A percentile compares a stretch with the other conserved stretches of the same genome.
Conservation (phyloP, 2,113 vertebrate genomes). For the Scomber scombrus region DNA sequence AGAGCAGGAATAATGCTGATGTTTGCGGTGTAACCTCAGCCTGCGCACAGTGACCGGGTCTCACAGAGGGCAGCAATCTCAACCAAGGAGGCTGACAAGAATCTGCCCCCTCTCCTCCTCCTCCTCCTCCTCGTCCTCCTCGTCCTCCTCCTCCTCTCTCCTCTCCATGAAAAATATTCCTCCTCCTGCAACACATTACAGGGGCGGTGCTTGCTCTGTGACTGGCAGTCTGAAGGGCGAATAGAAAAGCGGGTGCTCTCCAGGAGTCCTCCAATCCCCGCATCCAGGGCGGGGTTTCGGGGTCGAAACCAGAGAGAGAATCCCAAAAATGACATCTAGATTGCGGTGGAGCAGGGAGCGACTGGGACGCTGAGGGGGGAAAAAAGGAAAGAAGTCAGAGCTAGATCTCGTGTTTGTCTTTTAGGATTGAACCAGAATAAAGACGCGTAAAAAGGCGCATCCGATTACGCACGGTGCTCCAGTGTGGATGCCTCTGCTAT, state of each 20-base stretch:
- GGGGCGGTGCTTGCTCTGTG: constrained; percentile 44
- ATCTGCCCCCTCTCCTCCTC: background rate
- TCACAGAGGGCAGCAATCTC: constrained; percentile 47
- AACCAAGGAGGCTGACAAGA: constrained; percentile 7
- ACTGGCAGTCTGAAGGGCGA: constrained; percentile 45
- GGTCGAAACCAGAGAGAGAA: constrained; percentile 74
- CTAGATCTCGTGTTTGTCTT: background rate
- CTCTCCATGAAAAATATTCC: constrained; percentile 23
- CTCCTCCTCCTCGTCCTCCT: too few species aligned
- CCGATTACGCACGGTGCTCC: constrained; percentile 23
- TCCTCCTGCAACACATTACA: constrained; percentile 67
- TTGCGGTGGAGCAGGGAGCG: constrained; percentile 68
- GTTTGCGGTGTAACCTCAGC: background rate
- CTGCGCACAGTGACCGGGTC: constrained; percentile 27
- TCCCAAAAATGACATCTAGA: constrained; percentile 83
- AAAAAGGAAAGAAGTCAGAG: constrained; percentile 42
- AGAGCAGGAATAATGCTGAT: background rate
- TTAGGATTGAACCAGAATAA: background rate
- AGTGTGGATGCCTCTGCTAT: background rate
- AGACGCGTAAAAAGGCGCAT: constrained; percentile 15
- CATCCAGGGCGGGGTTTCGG: constrained; percentile 61
- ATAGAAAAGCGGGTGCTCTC: constrained; percentile 28
- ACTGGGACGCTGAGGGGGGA: constrained; percentile 45
- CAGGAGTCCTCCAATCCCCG: constrained; percentile 66
- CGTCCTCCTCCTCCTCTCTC: too few species aligned